Conservation (phyloP, 2,888 invertebrate species). For the Trichopoda pennipes region DNA sequence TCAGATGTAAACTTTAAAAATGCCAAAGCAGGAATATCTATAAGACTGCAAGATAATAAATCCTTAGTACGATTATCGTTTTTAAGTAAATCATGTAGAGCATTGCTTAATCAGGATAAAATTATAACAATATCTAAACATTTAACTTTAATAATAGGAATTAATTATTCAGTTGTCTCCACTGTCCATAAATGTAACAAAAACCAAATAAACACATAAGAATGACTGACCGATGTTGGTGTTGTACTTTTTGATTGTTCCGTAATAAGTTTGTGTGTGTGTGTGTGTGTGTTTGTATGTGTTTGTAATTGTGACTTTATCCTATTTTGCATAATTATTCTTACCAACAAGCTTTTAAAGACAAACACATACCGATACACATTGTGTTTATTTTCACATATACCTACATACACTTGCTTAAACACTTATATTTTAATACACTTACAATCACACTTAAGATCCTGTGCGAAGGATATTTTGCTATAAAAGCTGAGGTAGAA, state of each 20-base stretch:
- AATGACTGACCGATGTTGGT: conserved; percentile 14
- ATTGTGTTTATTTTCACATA: conserved; percentile 37
- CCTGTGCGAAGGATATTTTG: conserved; percentile 39
- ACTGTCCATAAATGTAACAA: conserved; percentile 15
- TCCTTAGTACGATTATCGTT: no score
- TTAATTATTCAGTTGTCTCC: not conserved
- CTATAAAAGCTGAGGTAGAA: conserved; percentile 71
- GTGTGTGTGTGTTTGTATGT: not conserved
- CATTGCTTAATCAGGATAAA: no score
- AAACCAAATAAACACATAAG: conserved; percentile 20
- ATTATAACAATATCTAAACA: no score
- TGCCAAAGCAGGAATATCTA: no score
- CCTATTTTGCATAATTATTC: conserved; percentile 70
- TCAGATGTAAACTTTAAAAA: no score
- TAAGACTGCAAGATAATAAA: no score
- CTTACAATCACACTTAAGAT: conserved; percentile 36
- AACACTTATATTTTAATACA: conserved; percentile 30
- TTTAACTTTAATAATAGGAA: no score
- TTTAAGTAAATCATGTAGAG: no score
- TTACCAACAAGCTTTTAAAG: conserved; percentile 57
- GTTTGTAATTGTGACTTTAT: conserved; percentile 52
- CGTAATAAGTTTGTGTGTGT: conserved; percentile 4
- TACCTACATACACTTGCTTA: conserved; percentile 16
- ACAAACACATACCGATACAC: conserved; percentile 10
- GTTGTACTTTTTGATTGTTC: not conserved